phyloP scores from a whole-genome alignment of 1,140 invertebrate species.

The Notospermus geniculatus region DNA sequence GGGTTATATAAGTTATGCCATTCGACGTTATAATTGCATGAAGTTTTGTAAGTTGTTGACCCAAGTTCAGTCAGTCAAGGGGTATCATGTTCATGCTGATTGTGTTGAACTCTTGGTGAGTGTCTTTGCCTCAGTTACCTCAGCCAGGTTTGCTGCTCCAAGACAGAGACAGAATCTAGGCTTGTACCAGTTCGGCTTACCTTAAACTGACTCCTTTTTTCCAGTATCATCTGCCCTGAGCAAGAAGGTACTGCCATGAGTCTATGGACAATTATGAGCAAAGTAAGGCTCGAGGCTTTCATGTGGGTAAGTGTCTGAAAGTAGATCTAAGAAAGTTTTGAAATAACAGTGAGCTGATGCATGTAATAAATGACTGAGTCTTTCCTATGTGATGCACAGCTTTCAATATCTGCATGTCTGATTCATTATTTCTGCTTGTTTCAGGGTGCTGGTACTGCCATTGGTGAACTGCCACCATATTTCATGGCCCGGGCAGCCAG shows the following conservation, averaged over 20 bases:
- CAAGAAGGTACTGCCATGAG: conserved; percentile 34
- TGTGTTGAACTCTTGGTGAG: too few species aligned
- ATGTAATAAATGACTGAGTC: background rate
- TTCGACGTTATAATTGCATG: background rate
- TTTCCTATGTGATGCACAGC: too few species aligned
- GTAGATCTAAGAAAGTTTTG: conserved; percentile 5
- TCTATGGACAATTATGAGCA: conserved; percentile 89
- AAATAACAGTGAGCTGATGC: background rate
- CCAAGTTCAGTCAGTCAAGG: too few species aligned
- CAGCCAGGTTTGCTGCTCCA: too few species aligned
- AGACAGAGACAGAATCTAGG: too few species aligned
- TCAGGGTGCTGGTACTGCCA: conserved; percentile 84
- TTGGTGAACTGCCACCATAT: conserved; percentile 93
- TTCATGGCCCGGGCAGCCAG: conserved; percentile 95
- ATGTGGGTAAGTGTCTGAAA: conserved; percentile 74
- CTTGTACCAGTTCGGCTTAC: too few species aligned
- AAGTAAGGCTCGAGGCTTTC: conserved; percentile 94
- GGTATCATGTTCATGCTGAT: too few species aligned
- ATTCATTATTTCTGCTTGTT: too few species aligned
- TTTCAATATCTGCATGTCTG: too few species aligned
- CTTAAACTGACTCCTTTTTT: conserved; percentile 26
- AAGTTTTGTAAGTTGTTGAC: conserved; percentile 3
- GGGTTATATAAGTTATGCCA: too few species aligned
- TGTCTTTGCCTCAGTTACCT: too few species aligned
- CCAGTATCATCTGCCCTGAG: conserved; percentile 58